These are phyloP conservation scores for Podabrus alpinus DNA, from an alignment of 2,888 invertebrate genomes.

Conservation along the genomic window DNA sequence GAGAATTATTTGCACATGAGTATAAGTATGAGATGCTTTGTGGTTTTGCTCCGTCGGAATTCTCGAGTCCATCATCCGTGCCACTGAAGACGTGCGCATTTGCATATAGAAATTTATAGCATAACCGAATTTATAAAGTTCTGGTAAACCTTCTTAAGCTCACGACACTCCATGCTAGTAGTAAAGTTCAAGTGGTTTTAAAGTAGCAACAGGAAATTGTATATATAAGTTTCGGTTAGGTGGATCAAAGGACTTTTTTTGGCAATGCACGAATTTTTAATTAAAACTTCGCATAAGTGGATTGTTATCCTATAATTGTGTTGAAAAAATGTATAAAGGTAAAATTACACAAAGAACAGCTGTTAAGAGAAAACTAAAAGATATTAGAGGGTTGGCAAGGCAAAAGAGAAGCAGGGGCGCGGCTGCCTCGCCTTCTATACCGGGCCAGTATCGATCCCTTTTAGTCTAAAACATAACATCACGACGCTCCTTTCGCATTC, in stretches of 20 bases:
- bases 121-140: conserved; percentile 16
- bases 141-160: conserved; percentile 1
- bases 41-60: conserved; percentile 16
- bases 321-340: neutral
- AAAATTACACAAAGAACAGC: conserved; percentile 28
- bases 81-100: conserved; percentile 16
- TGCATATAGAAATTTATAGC: conserved; percentile 25
- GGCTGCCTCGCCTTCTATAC: conserved; percentile 48
- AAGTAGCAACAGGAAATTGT: conserved; percentile 11
- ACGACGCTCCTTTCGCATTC: conserved; percentile 2
- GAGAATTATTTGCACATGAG: conserved; percentile 22
- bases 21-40: conserved; percentile 20
- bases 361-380: conserved; percentile 33
- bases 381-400: conserved; percentile 35
- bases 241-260: conserved; percentile 15
- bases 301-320: neutral
- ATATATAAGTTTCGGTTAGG: neutral
- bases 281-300: conserved; percentile 10
- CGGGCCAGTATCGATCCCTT: conserved; percentile 45
- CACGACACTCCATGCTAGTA: conserved; percentile 5
- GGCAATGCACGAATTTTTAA: conserved; percentile 10
- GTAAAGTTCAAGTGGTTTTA: conserved; percentile 21
- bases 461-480: conserved; percentile 32
- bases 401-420: conserved; percentile 38
- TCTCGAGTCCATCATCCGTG: conserved; percentile 11